These are phyloP conservation scores for Phenganax subtilis DNA, from an alignment of 92 coral and sea anemone species.

Conservation along the genomic window DNA sequence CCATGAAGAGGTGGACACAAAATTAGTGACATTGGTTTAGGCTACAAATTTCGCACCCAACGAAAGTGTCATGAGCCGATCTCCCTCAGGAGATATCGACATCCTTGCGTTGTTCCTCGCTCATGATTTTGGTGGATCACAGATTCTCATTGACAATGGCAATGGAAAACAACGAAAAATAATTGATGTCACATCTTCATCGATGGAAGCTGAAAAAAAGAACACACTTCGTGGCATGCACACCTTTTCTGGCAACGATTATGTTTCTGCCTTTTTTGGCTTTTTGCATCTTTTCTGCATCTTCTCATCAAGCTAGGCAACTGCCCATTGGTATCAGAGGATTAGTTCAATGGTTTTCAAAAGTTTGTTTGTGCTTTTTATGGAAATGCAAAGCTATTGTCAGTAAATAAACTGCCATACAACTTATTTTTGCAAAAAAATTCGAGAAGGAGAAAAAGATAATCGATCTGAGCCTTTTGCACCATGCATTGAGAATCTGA, in stretches of 20 bases:
- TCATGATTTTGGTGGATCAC: not conserved
- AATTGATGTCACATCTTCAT: not conserved
- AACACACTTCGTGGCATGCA: not conserved
- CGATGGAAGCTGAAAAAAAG: not conserved
- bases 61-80: constrained; percentile 7
- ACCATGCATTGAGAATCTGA: not conserved
- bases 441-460: constrained; percentile 8
- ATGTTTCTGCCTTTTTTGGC: constrained; percentile 1
- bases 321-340: not conserved
- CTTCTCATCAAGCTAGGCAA: not conserved
- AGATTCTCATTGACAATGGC: constrained; percentile 19
- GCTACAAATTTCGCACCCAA: not conserved
- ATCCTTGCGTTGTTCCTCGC: constrained; percentile 19
- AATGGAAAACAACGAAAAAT: constrained; percentile 8
- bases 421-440: not conserved
- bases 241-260: constrained; percentile 19
- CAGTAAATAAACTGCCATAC: not conserved
- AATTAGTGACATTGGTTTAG: not conserved
- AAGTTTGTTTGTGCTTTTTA: constrained; percentile 19
- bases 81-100: constrained; percentile 34
- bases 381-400: not conserved
- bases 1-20: constrained; percentile 33
- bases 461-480: constrained; percentile 4
- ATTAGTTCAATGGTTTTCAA: not conserved
- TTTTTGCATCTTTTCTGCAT: not conserved